phyloP scores from a whole-genome alignment of 2,113 vertebrate genomes.

The Cephalopholis sonnerati region DNA sequence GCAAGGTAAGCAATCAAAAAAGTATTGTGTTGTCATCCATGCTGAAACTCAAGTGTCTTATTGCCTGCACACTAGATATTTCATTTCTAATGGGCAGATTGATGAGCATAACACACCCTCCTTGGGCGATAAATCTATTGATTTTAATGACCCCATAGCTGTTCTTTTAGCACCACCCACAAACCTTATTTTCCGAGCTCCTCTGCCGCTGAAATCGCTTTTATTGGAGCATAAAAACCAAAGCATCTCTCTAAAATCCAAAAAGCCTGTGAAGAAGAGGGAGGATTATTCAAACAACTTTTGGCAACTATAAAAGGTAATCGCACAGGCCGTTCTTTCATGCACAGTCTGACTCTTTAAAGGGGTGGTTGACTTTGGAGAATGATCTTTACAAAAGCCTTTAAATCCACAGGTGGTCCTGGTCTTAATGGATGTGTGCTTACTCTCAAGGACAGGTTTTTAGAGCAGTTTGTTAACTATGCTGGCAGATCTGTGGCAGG shows the following conservation, averaged over 20 bases:
- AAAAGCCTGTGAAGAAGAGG: slow-evolving; percentile 13
- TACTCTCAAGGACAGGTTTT: slow-evolving; percentile 20
- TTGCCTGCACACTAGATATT: neutral
- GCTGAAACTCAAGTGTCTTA: neutral
- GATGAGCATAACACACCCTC: neutral
- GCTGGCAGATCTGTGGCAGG: neutral
- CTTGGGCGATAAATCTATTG: slow-evolving; percentile 8
- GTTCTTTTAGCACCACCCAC: slow-evolving; percentile 13
- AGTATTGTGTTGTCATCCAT: neutral
- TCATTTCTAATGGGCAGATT: slow-evolving; percentile 8
- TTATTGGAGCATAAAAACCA: slow-evolving; percentile 32
- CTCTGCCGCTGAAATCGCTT: neutral
- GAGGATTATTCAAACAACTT: slow-evolving; percentile 9
- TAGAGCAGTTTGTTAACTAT: slow-evolving; percentile 24
- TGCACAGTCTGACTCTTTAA: neutral
- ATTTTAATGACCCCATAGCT: slow-evolving; percentile 22
- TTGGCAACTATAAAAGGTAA: slow-evolving; percentile 25
- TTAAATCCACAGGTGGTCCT: slow-evolving; percentile 32
- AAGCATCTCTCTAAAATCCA: slow-evolving; percentile 16
- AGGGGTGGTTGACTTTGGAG: slow-evolving; percentile 12
- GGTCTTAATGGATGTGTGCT: slow-evolving; percentile 33
- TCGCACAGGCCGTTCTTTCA: neutral
- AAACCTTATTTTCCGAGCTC: slow-evolving; percentile 10
- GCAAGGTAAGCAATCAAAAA: neutral
- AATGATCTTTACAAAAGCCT: slow-evolving; percentile 41